Evolutionary conservation across 1,140 invertebrate species (phyloP).

Genomic region (Diachasmimorpha longicaudata): DNA sequence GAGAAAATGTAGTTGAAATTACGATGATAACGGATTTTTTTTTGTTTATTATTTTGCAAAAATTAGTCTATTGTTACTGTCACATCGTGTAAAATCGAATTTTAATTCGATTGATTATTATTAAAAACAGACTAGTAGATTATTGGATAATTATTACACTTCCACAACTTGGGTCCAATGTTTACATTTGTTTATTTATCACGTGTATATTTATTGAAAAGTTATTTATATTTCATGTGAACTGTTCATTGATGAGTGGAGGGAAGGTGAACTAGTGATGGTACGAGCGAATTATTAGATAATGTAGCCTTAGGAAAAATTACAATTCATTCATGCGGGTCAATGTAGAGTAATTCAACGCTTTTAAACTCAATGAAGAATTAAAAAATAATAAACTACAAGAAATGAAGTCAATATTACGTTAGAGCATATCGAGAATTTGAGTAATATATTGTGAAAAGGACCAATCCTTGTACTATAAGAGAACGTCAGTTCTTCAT

Average conservation of each 20-base stretch:
- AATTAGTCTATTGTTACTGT: background rate
- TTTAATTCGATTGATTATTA: background rate
- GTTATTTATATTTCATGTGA: background rate
- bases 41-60: too few species aligned
- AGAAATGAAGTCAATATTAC: conserved; percentile 26
- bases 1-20: background rate
- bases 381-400: background rate
- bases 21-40: too few species aligned
- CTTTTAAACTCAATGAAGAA: conserved; percentile 6
- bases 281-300: background rate
- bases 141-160: background rate
- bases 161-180: conserved; percentile 26
- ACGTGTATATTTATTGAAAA: background rate
- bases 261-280: background rate
- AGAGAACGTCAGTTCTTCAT: background rate
- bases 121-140: background rate
- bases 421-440: conserved; percentile 25
- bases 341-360: conserved; percentile 10
- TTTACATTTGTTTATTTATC: conserved; percentile 3
- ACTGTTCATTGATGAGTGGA: background rate
- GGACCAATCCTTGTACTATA: conserved; percentile 18
- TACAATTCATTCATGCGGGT: conserved; percentile 11
- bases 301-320: conserved; percentile 2
- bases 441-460: conserved; percentile 11
- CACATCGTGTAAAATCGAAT: background rate